Percentiles rank a stretch among this genome's conserved stretches.
Conservation (phyloP, 2,797 vertebrate species). For the Macrochelys suwanniensis region DNA sequence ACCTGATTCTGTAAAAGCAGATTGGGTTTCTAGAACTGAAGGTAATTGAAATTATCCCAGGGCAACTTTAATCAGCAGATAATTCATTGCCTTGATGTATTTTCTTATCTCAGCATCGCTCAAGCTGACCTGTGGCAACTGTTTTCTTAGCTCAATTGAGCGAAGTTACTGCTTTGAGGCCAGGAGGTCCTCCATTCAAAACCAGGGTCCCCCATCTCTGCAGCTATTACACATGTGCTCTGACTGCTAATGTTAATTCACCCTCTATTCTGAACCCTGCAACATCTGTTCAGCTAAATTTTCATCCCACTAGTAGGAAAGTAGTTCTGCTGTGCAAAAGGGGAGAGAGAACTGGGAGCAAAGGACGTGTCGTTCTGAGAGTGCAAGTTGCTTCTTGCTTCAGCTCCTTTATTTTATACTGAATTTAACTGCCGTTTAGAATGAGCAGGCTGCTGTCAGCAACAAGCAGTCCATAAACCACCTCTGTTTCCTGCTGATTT, state of each 20-base stretch:
- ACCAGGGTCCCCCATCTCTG: neutral
- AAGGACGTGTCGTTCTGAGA: neutral
- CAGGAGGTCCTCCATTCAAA: neutral
- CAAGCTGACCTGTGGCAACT: neutral
- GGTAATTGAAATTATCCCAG: neutral
- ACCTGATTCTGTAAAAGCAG: fast-evolving
- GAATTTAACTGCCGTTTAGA: conserved; percentile 21
- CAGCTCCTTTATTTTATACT: neutral
- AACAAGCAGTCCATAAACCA: neutral
- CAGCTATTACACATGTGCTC: neutral
- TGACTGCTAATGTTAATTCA: neutral
- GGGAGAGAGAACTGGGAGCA: conserved; percentile 8
- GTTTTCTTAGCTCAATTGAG: fast-evolving
- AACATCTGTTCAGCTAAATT: conserved; percentile 4
- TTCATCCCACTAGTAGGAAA: neutral
- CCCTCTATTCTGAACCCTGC: neutral
- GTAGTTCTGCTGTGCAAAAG: conserved; percentile 37
- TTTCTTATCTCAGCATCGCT: neutral
- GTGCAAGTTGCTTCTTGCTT: neutral
- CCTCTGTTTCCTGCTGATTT: conserved; percentile 76
- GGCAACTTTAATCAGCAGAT: neutral
- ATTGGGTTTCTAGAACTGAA: neutral
- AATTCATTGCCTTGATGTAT: neutral
- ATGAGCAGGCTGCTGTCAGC: neutral
- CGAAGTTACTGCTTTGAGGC: fast-evolving